Conservation (phyloP, 2,113 vertebrate species). For the human region DNA sequence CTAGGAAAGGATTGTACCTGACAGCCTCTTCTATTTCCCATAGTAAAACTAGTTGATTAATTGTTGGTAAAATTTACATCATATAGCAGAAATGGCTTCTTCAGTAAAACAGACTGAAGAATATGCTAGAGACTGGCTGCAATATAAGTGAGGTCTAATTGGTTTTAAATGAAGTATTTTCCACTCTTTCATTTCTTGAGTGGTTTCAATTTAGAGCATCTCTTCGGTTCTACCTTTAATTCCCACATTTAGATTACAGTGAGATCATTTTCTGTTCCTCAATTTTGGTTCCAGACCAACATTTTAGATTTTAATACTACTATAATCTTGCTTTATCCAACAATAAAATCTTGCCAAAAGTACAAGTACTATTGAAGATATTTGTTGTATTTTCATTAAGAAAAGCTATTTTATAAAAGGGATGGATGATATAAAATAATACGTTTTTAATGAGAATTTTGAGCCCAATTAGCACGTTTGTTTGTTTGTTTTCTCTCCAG, state of each 20-base stretch:
- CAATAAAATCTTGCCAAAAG: background rate
- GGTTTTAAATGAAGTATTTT: conserved; percentile 44
- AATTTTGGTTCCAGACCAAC: background rate
- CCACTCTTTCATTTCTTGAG: conserved; percentile 2
- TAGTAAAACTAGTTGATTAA: background rate
- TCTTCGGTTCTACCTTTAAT: conserved; percentile 18
- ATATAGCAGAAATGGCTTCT: background rate
- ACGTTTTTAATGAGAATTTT: conserved; percentile 21
- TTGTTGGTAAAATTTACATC: background rate
- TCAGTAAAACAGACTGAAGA: background rate
- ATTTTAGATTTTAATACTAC: conserved; percentile 6
- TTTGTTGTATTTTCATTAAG: background rate
- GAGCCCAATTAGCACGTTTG: background rate
- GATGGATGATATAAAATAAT: background rate
- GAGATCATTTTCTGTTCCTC: background rate
- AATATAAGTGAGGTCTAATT: background rate
- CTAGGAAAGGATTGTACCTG: background rate
- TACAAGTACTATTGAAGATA: background rate
- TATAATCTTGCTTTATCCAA: background rate
- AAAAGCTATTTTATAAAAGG: background rate
- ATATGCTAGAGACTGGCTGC: background rate
- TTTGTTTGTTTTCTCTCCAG: background rate
- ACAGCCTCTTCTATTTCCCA: background rate
- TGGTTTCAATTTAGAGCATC: background rate
- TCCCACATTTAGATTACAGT: background rate